These are phyloP conservation scores for Sylvilagus bachmani DNA, from an alignment of 2,113 vertebrate species.

Conservation along the genomic window DNA sequence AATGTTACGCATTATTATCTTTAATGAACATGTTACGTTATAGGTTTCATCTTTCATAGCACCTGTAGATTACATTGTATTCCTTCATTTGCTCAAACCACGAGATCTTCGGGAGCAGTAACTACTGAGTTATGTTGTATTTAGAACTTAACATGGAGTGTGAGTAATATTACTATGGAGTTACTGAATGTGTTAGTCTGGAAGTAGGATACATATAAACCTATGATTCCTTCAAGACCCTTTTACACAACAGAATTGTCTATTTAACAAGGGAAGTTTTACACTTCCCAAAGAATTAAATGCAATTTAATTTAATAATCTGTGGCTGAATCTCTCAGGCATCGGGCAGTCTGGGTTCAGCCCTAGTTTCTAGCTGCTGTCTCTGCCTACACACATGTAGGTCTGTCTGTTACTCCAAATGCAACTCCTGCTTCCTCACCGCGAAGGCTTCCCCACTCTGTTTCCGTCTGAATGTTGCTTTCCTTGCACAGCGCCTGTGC, in stretches of 20 bases:
- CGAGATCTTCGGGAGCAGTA: background rate
- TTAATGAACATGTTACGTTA: background rate
- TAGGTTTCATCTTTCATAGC: background rate
- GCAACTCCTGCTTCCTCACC: background rate
- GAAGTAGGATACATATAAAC: background rate
- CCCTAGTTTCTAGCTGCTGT: background rate
- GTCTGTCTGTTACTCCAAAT: background rate
- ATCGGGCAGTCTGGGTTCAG: background rate
- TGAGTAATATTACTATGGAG: background rate
- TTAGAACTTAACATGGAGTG: background rate
- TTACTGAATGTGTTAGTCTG: background rate
- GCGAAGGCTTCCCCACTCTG: background rate
- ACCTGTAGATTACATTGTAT: background rate
- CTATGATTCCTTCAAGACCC: background rate
- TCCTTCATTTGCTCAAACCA: background rate
- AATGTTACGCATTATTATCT: background rate
- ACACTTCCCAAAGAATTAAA: background rate
- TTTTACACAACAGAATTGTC: background rate
- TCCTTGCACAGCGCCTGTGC: too few species aligned
- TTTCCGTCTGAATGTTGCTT: background rate
- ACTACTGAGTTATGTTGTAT: background rate
- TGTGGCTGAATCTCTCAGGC: background rate
- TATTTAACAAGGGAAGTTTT: background rate
- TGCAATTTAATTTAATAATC: background rate
- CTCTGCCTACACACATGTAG: background rate